These are phyloP conservation scores for Chionoecetes opilio DNA, from an alignment of 1,140 invertebrate species.

Conservation along the genomic window DNA sequence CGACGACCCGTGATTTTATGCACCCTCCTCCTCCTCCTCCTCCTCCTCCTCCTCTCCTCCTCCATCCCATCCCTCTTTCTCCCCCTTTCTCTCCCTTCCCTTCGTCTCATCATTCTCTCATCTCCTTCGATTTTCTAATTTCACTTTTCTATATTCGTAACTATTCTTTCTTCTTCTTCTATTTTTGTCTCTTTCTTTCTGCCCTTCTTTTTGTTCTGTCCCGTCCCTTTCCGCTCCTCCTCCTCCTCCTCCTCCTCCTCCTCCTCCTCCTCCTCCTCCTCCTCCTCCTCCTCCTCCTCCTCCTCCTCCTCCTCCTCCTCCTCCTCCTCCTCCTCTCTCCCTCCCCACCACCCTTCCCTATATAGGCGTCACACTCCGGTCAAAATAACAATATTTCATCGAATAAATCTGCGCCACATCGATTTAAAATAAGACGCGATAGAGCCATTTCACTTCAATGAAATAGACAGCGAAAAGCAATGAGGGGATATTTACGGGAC, in stretches of 20 bases:
- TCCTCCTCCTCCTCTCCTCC: not conserved
- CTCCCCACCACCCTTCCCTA: not conserved
- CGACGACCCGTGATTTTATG: conserved; percentile 61
- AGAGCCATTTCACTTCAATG: conserved; percentile 40
- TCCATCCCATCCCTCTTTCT: not conserved
- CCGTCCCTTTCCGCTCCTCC: not conserved
- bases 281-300: not conserved
- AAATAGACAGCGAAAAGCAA: not conserved
- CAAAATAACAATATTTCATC: conserved; percentile 50
- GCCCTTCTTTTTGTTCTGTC: too few relatives aligned
- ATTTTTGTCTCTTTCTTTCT: not conserved
- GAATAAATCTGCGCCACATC: conserved; percentile 64
- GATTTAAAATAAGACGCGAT: conserved; percentile 54
- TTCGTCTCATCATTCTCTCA: not conserved
- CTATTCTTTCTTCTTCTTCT: not conserved
- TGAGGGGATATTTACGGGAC: not conserved
- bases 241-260: not conserved
- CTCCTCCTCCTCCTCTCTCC: not conserved
- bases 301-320: not conserved
- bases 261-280: not conserved
- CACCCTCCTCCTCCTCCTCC: conserved; percentile 45
- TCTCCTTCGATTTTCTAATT: not conserved
- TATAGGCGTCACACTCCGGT: not conserved
- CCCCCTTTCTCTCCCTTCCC: not conserved
- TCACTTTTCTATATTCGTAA: too few relatives aligned